Base-by-base conservation (phyloP, 2,113 vertebrate species). In the Cyanoderma ruficeps region DNA sequence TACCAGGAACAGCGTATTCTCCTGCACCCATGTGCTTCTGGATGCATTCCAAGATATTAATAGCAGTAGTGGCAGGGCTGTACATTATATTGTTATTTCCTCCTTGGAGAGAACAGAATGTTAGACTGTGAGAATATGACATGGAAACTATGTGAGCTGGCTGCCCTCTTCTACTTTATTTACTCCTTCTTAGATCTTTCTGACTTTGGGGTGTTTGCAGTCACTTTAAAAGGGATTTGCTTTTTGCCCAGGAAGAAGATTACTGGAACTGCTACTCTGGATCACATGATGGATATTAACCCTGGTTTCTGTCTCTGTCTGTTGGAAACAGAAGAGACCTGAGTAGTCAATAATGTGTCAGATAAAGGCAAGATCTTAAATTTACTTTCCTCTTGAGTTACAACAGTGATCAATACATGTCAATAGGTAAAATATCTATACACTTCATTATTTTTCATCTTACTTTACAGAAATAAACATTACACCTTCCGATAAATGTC, bases 81-180 rank as follows among this genome's bases (percentile, higher is more conserved):
- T 95, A 80, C 82, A 59, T 97, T 97, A 96, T 88, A 97, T 96
- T 97, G 97, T 95, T 97, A 94, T 97, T 98, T 97, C 97, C 96
- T 97, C 90, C 91, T 97, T 70, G 61, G 87, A 92, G 53, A 96
- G 98, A 97, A 97, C 93, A 94, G 97, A 98, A 97, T 97, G 97
- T 97, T 90, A 97, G 97, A 87, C 94, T 87, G 91, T 83, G 95
- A 95, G 95, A 97, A 96, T 94, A 96, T 94, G 97, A 94, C 97
- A 90, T 90, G 97, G 97, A 97, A 98, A 97, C 90, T 97, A 95
- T 97, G 97, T 0, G 21, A 96, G 69, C 80, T 97, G 93, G 96
- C 97, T 88, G 80, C 94, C 71, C 82, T 49, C 70, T 55, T 56
- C 88, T 87, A 89, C 56, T 94, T 83, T 85, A 72, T 96, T 96